A percentile compares a stretch with the other conserved stretches of the same genome.
Evolutionary conservation across 2,113 vertebrate species (phyloP).

Genomic region (Prionailurus viverrinus): DNA sequence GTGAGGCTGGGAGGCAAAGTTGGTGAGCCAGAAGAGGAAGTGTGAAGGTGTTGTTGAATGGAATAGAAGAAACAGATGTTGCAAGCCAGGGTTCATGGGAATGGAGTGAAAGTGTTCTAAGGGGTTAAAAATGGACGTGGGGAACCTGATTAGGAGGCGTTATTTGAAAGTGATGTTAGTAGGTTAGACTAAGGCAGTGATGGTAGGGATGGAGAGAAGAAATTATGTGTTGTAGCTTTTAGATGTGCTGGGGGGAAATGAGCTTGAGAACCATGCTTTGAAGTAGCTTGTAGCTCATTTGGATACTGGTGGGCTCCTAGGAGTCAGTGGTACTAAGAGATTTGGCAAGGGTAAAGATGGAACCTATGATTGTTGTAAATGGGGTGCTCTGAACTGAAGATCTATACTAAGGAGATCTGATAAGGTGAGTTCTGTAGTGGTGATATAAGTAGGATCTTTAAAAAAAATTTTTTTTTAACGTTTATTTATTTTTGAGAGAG

Average conservation of each 20-base stretch:
- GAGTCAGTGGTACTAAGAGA: background rate
- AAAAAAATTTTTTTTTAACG: no score
- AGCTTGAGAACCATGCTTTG: constrained; percentile 12
- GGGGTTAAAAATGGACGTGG: background rate
- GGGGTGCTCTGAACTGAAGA: background rate
- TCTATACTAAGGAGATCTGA: background rate
- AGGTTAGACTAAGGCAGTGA: background rate
- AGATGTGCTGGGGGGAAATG: background rate
- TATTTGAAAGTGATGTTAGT: constrained; percentile 40
- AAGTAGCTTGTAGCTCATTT: background rate
- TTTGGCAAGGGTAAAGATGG: background rate
- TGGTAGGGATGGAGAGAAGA: background rate
- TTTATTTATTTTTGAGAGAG: no score
- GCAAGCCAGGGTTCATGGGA: background rate
- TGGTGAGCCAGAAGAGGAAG: constrained; percentile 22
- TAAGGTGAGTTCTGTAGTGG: background rate
- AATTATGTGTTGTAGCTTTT: background rate
- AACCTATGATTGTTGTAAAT: background rate
- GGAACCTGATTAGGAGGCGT: background rate
- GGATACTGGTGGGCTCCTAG: background rate
- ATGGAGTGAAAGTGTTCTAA: constrained; percentile 23
- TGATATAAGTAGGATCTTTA: background rate
- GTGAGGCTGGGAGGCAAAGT: background rate
- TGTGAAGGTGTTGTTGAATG: background rate
- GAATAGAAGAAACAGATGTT: background rate